Evolutionary conservation across 2,113 vertebrate genomes (phyloP), one percentile per base, ranked within the genome.

Genomic region (Sceloporus tristichus): DNA sequence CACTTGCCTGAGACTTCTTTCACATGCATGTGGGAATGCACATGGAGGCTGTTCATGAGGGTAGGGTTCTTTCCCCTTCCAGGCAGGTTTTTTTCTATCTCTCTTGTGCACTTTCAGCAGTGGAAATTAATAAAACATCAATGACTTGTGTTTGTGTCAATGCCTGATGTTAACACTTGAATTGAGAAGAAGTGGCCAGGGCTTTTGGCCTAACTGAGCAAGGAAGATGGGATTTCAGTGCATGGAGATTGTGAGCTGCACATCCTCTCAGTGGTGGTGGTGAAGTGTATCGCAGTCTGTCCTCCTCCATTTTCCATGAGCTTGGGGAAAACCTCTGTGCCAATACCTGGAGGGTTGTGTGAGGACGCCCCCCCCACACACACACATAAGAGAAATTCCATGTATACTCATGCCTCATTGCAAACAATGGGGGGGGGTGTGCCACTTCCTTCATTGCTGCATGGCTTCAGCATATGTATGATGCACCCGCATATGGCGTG

Each of bases 71-170:
- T 91, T 84, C 85, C 59, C 19, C 19, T 75, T 38, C 8, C 79
- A 29, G 62, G 82, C 54, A 21, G 65, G 77, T 42, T 2, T 53
- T 90, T 88, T 91, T 94, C 86, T 56, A 89, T 78, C 75, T 90
- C 62, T 90, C 77, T 91, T 90, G 93, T 94, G 82, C 87, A 93
- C n/a, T 89, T 89, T 1, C 85, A 90, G 89, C 91, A 87, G 89
- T 92, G 87, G 91, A 91, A 84, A 85, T 91, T 93, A 96, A 95
- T 95, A 94, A 96, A 96, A 88, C 5, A 5, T 89, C 86, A 85
- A 92, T 66, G 42, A 92, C 40, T 66, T n/a, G 5, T 34, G 66
- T 70, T 2, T 59, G 27, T 48, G 62, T 71, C 14, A 40, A 54
- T 71, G 42, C 10, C 2, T 25, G 29, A 48, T 19, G 42, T 74